Conservation (phyloP, 2,113 vertebrate species). For the Sterna hirundo region DNA sequence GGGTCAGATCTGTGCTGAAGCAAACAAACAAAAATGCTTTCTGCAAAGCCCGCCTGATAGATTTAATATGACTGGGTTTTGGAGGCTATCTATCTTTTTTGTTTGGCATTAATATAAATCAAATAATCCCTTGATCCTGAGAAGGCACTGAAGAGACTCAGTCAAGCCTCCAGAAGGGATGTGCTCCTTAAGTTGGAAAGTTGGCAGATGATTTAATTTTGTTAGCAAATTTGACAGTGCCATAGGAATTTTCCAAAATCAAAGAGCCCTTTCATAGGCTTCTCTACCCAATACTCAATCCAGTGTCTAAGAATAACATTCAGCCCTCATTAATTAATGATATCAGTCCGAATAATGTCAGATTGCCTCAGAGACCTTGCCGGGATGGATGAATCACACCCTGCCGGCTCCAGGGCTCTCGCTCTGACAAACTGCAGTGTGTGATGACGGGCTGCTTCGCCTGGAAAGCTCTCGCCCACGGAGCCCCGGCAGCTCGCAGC, state of each 20-base stretch:
- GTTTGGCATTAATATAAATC: background rate
- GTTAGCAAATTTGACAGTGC: constrained; percentile 51
- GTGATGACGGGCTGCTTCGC: background rate
- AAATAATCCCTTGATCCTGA: constrained; percentile 31
- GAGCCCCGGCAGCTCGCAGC: background rate
- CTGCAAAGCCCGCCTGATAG: background rate
- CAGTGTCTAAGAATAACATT: constrained; percentile 64
- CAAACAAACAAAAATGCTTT: background rate
- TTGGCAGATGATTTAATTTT: constrained; percentile 53
- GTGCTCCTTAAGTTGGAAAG: constrained; percentile 54
- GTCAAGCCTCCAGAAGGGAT: constrained; percentile 36
- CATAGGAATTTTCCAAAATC: constrained; percentile 65
- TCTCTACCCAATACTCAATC: constrained; percentile 32
- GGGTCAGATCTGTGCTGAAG: background rate
- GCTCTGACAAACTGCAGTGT: constrained; percentile 37
- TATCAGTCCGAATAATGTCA: constrained; percentile 67
- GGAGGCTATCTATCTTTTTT: background rate
- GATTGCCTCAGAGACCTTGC: constrained; percentile 57
- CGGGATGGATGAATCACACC: constrained; percentile 50
- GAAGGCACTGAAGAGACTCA: constrained; percentile 41
- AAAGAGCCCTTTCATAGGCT: constrained; percentile 64
- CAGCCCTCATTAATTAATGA: constrained; percentile 66
- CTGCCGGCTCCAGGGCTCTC: background rate
- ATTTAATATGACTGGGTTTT: background rate
- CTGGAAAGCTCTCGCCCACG: background rate